Conservation (phyloP, 2,888 invertebrate genomes). For the Zygaena filipendulae region DNA sequence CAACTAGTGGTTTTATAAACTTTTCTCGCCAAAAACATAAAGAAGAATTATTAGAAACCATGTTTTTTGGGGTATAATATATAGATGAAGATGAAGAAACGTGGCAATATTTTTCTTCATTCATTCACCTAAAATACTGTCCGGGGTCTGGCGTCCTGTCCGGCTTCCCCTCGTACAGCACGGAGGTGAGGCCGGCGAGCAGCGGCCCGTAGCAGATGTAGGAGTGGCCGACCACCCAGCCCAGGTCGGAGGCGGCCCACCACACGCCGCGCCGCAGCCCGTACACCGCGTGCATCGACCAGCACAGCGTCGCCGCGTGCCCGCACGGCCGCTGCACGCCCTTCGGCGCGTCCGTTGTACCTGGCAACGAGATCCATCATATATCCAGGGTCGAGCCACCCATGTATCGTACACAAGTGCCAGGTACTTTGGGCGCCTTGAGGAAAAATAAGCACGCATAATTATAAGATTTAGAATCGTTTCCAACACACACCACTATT, state of each 20-base stretch:
- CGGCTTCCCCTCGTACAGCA: slow-evolving; percentile 94
- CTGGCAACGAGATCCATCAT: slow-evolving; percentile 80
- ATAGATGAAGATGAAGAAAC: too few relatives aligned
- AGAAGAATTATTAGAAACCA: too few relatives aligned
- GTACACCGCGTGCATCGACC: slow-evolving; percentile 86
- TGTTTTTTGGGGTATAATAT: too few relatives aligned
- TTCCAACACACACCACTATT: too few relatives aligned
- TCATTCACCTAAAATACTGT: slow-evolving; percentile 83
- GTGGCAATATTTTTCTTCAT: too few relatives aligned
- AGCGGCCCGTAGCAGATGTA: slow-evolving; percentile 95
- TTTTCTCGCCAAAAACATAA: too few relatives aligned
- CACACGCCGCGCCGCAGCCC: slow-evolving; percentile 84
- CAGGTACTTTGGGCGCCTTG: neutral
- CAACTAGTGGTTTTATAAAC: too few relatives aligned
- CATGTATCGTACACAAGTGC: neutral
- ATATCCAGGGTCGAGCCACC: slow-evolving; percentile 23
- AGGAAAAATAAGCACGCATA: too few relatives aligned
- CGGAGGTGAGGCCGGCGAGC: slow-evolving; percentile 81
- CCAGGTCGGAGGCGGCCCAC: slow-evolving; percentile 92
- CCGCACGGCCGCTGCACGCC: slow-evolving; percentile 91
- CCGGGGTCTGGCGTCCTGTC: slow-evolving; percentile 94
- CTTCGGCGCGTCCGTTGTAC: slow-evolving; percentile 57
- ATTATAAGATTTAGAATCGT: too few relatives aligned
- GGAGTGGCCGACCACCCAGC: slow-evolving; percentile 96
- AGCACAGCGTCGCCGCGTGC: slow-evolving; percentile 86